These are phyloP conservation scores for Adelges cooleyi DNA, from an alignment of 1,140 invertebrate genomes.

Conservation along the genomic window DNA sequence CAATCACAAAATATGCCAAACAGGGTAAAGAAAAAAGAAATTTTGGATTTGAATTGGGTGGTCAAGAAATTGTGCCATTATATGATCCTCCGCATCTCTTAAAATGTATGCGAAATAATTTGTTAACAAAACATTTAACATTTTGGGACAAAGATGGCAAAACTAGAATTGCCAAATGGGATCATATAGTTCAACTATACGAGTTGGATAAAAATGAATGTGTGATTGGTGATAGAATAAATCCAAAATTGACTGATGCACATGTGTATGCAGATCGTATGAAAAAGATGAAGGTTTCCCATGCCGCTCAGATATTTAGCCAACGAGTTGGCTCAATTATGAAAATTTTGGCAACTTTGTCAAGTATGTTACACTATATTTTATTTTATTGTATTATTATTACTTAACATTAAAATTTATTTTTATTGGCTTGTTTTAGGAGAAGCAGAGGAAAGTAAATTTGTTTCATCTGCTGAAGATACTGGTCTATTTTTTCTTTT, in stretches of 20 bases:
- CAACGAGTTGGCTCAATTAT: neutral
- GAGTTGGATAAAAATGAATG: neutral
- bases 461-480: neutral
- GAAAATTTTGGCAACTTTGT: no score
- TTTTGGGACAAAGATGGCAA: neutral
- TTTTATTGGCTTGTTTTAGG: no score
- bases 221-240: neutral
- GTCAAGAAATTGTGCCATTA: neutral
- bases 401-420: no score
- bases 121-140: neutral
- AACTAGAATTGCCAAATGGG: neutral
- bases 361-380: no score
- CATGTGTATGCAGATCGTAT: neutral
- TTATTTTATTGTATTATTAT: no score
- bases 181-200: neutral
- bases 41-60: neutral
- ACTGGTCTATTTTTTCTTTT: neutral
- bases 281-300: neutral
- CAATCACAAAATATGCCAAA: neutral
- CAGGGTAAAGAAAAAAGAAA: neutral
- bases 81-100: neutral
- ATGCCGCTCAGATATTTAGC: neutral
- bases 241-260: neutral
- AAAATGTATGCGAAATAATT: neutral
- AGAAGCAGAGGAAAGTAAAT: no score